Evolutionary conservation across 2,113 vertebrate species (phyloP).

Genomic region (Rhinogobius similis): DNA sequence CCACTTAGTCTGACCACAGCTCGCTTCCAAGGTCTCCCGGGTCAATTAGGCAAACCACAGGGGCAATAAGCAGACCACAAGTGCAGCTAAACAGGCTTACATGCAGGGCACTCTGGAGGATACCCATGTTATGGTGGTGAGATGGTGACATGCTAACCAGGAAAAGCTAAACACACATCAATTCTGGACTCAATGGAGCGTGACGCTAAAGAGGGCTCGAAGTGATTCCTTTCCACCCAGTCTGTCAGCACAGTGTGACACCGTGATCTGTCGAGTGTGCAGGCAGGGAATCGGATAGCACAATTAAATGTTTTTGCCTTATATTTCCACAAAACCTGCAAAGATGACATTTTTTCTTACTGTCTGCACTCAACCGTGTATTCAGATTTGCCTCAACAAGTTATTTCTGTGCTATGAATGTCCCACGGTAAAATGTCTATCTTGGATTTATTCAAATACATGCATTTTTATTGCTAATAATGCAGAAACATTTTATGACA

Average conservation of each 20-base stretch:
- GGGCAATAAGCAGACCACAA: constrained; percentile 15
- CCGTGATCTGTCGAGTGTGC: not conserved
- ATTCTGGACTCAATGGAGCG: no score
- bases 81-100: constrained; percentile 1
- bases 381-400: no score
- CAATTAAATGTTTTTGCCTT: not conserved
- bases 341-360: not conserved
- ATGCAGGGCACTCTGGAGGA: constrained; percentile 10
- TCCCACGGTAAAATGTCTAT: no score
- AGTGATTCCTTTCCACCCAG: not conserved
- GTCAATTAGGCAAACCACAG: constrained; percentile 18
- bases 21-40: not conserved
- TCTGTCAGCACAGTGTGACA: not conserved
- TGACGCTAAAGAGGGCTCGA: not conserved
- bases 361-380: no score
- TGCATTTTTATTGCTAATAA: no score
- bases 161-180: not conserved
- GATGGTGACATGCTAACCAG: not conserved
- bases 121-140: not conserved
- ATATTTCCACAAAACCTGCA: not conserved
- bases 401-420: no score
- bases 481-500: no score
- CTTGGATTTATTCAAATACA: no score
- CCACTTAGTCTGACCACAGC: constrained; percentile 8
- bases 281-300: not conserved